Evolutionary conservation across 2,113 vertebrate genomes (phyloP), one percentile per base, ranked within the genome.

Genomic region (Madoqua kirkii): DNA sequence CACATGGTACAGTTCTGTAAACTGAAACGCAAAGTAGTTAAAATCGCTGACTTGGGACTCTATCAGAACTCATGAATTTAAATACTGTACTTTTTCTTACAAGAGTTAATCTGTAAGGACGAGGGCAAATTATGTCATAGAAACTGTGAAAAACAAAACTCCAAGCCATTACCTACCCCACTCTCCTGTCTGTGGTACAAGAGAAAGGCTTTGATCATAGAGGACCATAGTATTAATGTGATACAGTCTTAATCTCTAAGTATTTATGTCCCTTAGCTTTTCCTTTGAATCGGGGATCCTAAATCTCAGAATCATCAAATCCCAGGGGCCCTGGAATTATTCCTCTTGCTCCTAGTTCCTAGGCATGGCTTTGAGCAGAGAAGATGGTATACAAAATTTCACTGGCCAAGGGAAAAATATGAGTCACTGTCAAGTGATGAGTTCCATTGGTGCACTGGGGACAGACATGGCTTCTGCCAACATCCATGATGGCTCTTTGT

Each of bases 371-470:
- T 33, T 11, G 45, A 62, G 50, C 36, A 82, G 60, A 88, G 29
- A 84, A 76, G 40, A 96, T 76, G 25, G 84, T 85, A 27, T 45
- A 86, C 25, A 88, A 88, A 96, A 85, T 57, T 27, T 84, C 60
- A 79, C 11, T 33, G 60, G 86, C 50, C 93, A 87, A 96, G 76
- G 55, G 76, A 95, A 94, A 90, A 91, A 64, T 62, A 93, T 85
- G 92, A 97, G 57, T 93, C 97, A 96, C 6, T 74, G 91, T 76
- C 93, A 97, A 29, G 31, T 79, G 94, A 89, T 95, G 94, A 84
- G 59, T 93, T 97, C 83, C 71, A 60, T 43, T 92, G 95, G 92
- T 79, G 84, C 36, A 97, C 29, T 85, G 89, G 95, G 82, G 54
- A 91, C 71, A 98, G 59, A 1, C 50, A 23, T 21, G 25, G 50